phyloP scores from a whole-genome alignment of 2,888 invertebrate genomes.

The Microchrysa polita region DNA sequence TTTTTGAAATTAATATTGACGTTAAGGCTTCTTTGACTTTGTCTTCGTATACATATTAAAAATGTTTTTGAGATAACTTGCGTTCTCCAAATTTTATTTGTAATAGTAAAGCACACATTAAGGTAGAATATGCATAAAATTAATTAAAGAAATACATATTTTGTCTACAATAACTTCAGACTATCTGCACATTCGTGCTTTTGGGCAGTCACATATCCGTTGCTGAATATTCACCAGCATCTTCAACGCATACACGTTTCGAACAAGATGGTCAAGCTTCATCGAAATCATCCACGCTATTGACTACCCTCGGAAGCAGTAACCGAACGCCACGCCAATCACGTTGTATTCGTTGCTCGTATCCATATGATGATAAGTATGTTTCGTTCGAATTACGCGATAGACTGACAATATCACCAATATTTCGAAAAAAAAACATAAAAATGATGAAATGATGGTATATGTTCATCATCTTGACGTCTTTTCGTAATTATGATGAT shows the following conservation, averaged over 20 bases:
- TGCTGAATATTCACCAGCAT: conserved; percentile 5
- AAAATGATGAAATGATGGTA: too few relatives aligned
- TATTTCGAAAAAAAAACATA: too few relatives aligned
- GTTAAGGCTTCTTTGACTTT: not conserved
- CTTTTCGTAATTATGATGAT: too few relatives aligned
- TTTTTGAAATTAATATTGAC: not conserved
- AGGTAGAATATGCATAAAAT: not conserved
- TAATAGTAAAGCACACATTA: not conserved
- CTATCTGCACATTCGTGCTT: conserved; percentile 22
- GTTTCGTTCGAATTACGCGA: not conserved
- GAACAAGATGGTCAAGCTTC: conserved; percentile 33
- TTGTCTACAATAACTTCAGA: conserved; percentile 14
- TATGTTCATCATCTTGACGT: too few relatives aligned
- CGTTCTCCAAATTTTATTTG: too few relatives aligned
- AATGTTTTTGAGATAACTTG: too few relatives aligned
- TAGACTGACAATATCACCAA: too few relatives aligned
- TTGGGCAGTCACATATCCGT: not conserved
- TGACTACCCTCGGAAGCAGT: conserved; percentile 51
- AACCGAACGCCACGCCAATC: conserved; percentile 60
- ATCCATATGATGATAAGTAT: conserved; percentile 58
- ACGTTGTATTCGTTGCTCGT: conserved; percentile 60
- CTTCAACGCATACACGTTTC: not conserved
- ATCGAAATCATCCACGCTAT: conserved; percentile 32
- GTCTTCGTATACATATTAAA: too few relatives aligned
- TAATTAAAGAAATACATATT: not conserved